Conservation (phyloP, 1,140 invertebrate genomes). For the Pseudomyrmex sp. region DNA sequence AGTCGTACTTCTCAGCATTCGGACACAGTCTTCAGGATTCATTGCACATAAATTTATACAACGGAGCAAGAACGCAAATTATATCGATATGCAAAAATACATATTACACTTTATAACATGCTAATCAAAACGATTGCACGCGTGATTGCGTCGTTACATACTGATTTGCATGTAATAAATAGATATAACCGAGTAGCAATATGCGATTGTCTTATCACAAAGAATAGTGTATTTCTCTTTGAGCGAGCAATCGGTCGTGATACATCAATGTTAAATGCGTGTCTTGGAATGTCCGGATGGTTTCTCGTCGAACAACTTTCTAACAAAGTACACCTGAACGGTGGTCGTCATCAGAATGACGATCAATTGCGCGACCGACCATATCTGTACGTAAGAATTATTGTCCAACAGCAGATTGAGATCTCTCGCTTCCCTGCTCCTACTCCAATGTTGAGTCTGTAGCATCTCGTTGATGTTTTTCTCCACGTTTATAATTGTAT, state of each 20-base stretch:
- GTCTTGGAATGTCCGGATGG: slow-evolving; percentile 87
- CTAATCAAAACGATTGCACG: not conserved
- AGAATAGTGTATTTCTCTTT: not conserved
- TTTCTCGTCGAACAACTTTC: slow-evolving; percentile 94
- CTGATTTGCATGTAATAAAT: not conserved
- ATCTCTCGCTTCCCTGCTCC: slow-evolving; percentile 92
- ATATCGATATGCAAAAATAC: not conserved
- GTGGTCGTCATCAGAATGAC: slow-evolving; percentile 91
- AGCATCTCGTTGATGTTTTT: slow-evolving; percentile 94
- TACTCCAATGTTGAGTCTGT: slow-evolving; percentile 92
- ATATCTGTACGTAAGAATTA: slow-evolving; percentile 93
- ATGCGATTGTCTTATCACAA: slow-evolving; percentile 7
- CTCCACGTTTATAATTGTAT: slow-evolving; percentile 91
- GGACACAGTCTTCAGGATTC: not conserved
- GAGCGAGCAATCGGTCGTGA: not conserved
- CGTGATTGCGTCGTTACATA: slow-evolving; percentile 3
- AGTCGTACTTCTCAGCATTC: not conserved
- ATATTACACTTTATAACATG: not conserved
- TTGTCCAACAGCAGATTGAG: slow-evolving; percentile 93
- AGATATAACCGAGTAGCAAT: not conserved
- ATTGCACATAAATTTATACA: slow-evolving; percentile 20
- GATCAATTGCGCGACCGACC: slow-evolving; percentile 94
- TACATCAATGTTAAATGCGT: slow-evolving; percentile 83
- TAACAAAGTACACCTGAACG: slow-evolving; percentile 94
- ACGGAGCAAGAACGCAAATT: slow-evolving; percentile 1